These are phyloP conservation scores for Halictus ligatus DNA, from an alignment of 2,888 invertebrate species.

Conservation along the genomic window DNA sequence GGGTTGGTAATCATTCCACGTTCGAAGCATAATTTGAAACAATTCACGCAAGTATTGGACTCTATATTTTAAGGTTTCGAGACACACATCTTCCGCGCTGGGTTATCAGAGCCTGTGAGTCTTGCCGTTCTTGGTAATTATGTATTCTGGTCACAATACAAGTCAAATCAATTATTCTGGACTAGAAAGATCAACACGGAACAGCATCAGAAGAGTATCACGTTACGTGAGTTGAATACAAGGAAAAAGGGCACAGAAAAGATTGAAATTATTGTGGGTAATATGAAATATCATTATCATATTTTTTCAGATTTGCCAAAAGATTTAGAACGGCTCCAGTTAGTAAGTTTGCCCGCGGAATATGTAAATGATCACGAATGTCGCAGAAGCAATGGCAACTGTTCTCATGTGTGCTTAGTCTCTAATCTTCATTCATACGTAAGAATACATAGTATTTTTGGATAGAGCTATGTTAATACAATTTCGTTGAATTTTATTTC, in stretches of 20 bases:
- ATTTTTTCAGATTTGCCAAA: slow-evolving; percentile 15
- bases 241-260: background rate
- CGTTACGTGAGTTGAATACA: slow-evolving; percentile 78
- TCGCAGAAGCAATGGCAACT: slow-evolving; percentile 87
- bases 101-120: slow-evolving; percentile 85
- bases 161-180: slow-evolving; percentile 87
- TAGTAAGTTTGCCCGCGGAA: slow-evolving; percentile 85
- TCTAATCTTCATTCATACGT: slow-evolving; percentile 61
- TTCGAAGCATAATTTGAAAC: slow-evolving; percentile 32
- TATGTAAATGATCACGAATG: slow-evolving; percentile 86
- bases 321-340: slow-evolving; percentile 82
- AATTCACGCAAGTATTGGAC: background rate
- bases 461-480: background rate
- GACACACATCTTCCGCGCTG: slow-evolving; percentile 81
- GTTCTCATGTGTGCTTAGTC: slow-evolving; percentile 91
- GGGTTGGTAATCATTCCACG: slow-evolving; percentile 82
- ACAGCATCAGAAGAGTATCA: slow-evolving; percentile 76
- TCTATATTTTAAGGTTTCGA: slow-evolving; percentile 78
- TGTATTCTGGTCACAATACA: slow-evolving; percentile 89
- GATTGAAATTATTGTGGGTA: background rate
- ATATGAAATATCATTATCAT: background rate
- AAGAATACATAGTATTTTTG: slow-evolving; percentile 41
- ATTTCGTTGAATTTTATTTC: background rate
- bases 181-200: slow-evolving; percentile 84
- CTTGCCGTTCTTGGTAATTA: slow-evolving; percentile 87